phyloP scores from a whole-genome alignment of 2,113 vertebrate genomes.

The Dinomys branickii region DNA sequence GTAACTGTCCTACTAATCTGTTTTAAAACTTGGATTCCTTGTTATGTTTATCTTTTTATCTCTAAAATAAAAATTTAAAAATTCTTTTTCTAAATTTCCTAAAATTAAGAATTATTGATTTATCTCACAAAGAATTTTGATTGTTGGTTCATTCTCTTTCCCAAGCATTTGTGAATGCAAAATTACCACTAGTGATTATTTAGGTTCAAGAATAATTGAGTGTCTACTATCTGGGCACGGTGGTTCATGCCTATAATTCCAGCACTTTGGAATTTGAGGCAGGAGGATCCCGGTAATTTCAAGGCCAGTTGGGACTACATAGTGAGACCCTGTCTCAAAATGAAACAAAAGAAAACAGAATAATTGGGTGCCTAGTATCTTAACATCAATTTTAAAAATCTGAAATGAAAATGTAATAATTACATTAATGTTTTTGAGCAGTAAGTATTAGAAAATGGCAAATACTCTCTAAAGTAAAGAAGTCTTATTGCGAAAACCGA shows the following conservation, averaged over 20 bases:
- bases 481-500: not conserved
- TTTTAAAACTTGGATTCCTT: no score
- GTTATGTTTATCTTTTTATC: not conserved
- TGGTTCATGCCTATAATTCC: not conserved
- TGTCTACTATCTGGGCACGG: not conserved
- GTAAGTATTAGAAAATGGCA: not conserved
- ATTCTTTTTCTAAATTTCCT: not conserved
- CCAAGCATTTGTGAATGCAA: not conserved
- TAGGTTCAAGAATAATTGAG: not conserved
- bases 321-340: not conserved
- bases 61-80: not conserved
- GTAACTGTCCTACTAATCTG: no score
- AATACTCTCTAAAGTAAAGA: conserved; percentile 23
- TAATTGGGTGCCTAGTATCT: not conserved
- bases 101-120: conserved; percentile 31
- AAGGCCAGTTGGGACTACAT: not conserved
- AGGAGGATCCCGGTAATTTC: not conserved
- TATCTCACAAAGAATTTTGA: conserved; percentile 27
- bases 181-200: conserved; percentile 16
- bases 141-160: not conserved
- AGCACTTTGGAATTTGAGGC: not conserved
- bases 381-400: not conserved
- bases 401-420: conserved; percentile 31
- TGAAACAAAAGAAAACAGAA: not conserved
- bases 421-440: not conserved